Conservation (phyloP, 1,140 invertebrate genomes). For the Drosophila eugracilis region DNA sequence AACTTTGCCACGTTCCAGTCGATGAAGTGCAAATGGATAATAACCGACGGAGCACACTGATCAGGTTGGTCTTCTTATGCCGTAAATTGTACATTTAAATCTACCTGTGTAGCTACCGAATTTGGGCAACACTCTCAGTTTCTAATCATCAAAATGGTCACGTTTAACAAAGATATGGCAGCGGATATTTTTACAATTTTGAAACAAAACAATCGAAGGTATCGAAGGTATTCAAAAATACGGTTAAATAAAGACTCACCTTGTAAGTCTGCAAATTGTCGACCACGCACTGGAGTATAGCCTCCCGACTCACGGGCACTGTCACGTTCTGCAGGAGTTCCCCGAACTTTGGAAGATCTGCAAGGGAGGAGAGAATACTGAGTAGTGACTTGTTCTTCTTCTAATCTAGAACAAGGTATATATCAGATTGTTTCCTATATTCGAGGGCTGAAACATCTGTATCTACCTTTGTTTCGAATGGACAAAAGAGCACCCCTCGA, state of each 20-base stretch:
- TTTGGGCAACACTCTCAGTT: too few species aligned
- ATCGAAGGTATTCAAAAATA: not conserved
- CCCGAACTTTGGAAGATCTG: slow-evolving; percentile 90
- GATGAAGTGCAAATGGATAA: slow-evolving; percentile 77
- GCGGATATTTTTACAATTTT: too few species aligned
- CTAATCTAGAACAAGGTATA: slow-evolving; percentile 69
- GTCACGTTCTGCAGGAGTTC: slow-evolving; percentile 91
- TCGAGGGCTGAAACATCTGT: slow-evolving; percentile 61
- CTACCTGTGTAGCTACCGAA: too few species aligned
- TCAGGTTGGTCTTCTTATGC: too few species aligned
- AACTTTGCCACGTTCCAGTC: slow-evolving; percentile 47
- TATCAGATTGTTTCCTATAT: slow-evolving; percentile 61
- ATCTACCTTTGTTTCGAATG: slow-evolving; percentile 67
- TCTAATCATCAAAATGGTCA: too few species aligned
- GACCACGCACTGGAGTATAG: slow-evolving; percentile 90
- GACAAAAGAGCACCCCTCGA: slow-evolving; percentile 27
- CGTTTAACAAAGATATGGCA: too few species aligned
- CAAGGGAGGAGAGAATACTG: slow-evolving; percentile 58
- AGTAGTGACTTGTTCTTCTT: slow-evolving; percentile 8
- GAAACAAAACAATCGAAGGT: too few species aligned
- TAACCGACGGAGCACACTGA: too few species aligned
- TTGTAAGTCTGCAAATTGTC: slow-evolving; percentile 91
- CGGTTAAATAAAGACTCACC: slow-evolving; percentile 85
- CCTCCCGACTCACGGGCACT: slow-evolving; percentile 90
- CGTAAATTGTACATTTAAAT: too few species aligned